Conservation (phyloP, 2,888 invertebrate genomes). For the Drosophila yooni region DNA sequence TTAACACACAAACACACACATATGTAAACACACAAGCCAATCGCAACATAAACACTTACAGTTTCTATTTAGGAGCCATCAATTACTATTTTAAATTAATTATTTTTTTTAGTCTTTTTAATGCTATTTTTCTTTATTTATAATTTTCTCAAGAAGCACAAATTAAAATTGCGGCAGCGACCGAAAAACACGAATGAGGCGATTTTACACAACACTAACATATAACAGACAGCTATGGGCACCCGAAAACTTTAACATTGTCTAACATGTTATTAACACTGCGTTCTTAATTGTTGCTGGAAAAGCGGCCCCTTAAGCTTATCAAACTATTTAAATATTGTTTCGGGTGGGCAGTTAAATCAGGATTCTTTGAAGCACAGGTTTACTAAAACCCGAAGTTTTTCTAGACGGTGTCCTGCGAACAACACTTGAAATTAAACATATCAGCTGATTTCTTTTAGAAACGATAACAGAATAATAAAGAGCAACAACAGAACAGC, state of each 20-base stretch:
- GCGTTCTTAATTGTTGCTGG: background rate
- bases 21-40: slow-evolving; percentile 10
- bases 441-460: background rate
- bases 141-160: slow-evolving; percentile 3
- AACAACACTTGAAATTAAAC: background rate
- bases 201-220: slow-evolving; percentile 13
- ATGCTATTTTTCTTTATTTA: background rate
- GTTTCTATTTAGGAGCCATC: slow-evolving; percentile 24
- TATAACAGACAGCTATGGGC: slow-evolving; percentile 22
- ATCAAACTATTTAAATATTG: background rate
- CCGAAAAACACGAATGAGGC: slow-evolving; percentile 28
- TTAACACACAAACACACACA: slow-evolving; percentile 10
- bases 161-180: slow-evolving; percentile 19
- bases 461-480: background rate
- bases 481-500: slow-evolving; percentile 11
- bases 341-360: background rate
- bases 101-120: background rate
- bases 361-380: background rate
- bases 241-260: slow-evolving; percentile 20
- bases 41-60: slow-evolving; percentile 33
- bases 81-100: slow-evolving; percentile 3
- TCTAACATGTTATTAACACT: slow-evolving; percentile 28
- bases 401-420: background rate
- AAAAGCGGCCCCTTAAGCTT: background rate
- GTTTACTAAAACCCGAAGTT: no score